Evolutionary conservation across 2,113 vertebrate genomes (phyloP).

Genomic region (Grammomys surdaster): DNA sequence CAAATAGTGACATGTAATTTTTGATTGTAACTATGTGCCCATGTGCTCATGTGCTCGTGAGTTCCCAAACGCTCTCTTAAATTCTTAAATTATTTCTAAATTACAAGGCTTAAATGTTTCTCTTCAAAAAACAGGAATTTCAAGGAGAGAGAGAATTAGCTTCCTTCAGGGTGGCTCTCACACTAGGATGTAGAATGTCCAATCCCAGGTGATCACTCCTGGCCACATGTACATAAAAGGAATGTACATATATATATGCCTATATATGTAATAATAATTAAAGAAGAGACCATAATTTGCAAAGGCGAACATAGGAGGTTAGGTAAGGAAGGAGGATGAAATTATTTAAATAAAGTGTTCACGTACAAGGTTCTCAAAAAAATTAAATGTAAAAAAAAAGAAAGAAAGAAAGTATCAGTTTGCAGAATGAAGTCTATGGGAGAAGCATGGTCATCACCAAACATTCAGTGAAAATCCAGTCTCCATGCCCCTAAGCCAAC

Average conservation of each 20-base stretch:
- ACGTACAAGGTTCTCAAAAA: neutral
- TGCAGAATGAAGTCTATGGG: neutral
- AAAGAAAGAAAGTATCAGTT: neutral
- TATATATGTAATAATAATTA: neutral
- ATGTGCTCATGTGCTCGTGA: neutral
- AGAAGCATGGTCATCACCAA: neutral
- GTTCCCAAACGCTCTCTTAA: neutral
- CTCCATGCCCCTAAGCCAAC: neutral
- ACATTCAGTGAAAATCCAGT: neutral
- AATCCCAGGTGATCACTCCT: neutral
- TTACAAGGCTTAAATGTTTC: neutral
- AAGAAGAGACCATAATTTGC: neutral
- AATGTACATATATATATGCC: neutral
- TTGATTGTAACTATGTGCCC: neutral
- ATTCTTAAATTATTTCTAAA: conserved; percentile 61
- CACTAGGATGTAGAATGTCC: neutral
- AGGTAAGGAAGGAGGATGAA: neutral
- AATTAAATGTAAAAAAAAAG: neutral
- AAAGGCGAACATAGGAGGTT: neutral
- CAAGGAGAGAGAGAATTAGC: neutral
- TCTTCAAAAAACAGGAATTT: neutral
- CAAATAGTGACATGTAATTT: neutral
- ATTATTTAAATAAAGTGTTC: neutral
- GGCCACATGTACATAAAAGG: neutral
- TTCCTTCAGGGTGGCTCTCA: neutral